Base-by-base conservation (phyloP, 2,113 vertebrate species). In the Gobiocypris rarus region DNA sequence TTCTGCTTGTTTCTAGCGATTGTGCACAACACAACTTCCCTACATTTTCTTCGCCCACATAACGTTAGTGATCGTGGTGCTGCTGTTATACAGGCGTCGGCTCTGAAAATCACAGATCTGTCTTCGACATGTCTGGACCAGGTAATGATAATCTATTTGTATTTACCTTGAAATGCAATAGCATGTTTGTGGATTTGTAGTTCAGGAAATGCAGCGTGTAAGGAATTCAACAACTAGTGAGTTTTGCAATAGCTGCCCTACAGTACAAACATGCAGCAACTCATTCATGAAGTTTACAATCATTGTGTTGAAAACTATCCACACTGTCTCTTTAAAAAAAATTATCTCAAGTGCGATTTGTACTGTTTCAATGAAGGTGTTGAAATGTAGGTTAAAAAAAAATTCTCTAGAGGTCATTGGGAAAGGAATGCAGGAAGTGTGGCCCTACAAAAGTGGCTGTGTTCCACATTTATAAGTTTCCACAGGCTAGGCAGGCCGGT, bases 81-180 rank as follows among this genome's bases (percentile, higher is more conserved):
- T 31, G 48, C 17, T 70, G n/a, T n/a, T n/a, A 38, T 28, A 50
- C 15, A 14, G 61, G 34, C 3, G 45, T 41, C 59, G 28, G 11
- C 3, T 15, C 10, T 82, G 69, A n/a, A 70, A 82, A 34, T 14
- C 58, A 28, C 4, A 17, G 4, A 50, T 31, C 63, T 41, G 45
- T n/a, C 43, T 82, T 82, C 80, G 70, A 70, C 61, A 82, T 82
- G 80, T 82, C 80, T 56, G 80, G 45, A 34, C 80, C 80, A 81
- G 80, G 80, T 82, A 82, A 69, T 41, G 17, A n/a, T 31, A 0
- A 14, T 14, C 17, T 14, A 9, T n/a, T 50, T 67, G 19, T 2
- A 1, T 67, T 22, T 65, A 9, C 6, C 28, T 50, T n/a, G 1
- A 50, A 48, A 14, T 22, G 11, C 17, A 50, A n/a, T 13, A 13